Percentiles rank a stretch among this genome's conserved stretches.
phyloP scores from a whole-genome alignment of 2,797 vertebrate genomes.

The Rhinatrema bivittatum region DNA sequence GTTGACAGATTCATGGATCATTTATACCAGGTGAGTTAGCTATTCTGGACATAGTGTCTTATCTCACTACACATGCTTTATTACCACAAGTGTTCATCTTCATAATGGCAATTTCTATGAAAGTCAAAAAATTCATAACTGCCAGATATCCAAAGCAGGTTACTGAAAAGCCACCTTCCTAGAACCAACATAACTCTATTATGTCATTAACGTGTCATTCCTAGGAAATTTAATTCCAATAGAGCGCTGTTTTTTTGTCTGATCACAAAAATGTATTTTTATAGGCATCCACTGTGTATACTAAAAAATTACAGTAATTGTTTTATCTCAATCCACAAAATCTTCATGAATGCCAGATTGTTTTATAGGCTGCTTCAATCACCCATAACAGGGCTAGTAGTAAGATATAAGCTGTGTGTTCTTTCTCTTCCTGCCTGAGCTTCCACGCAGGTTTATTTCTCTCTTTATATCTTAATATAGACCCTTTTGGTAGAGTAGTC shows the following conservation, averaged over 20 bases:
- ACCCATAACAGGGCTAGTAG: not conserved
- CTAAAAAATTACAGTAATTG: conserved; percentile 28
- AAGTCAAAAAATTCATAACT: conserved; percentile 30
- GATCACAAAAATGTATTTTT: conserved; percentile 24
- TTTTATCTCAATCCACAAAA: too few relatives aligned
- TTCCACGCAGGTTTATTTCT: conserved; percentile 5
- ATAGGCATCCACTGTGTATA: conserved; percentile 11
- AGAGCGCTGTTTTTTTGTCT: conserved; percentile 20
- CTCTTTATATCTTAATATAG: too few relatives aligned
- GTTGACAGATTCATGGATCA: conserved; percentile 23
- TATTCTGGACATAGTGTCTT: conserved; percentile 19
- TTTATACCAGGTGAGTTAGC: conserved; percentile 15
- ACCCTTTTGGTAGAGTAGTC: too few relatives aligned
- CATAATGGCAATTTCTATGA: conserved; percentile 32
- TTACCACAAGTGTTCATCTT: conserved; percentile 29
- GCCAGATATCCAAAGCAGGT: conserved; percentile 18
- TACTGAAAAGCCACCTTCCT: conserved; percentile 26
- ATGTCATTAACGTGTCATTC: conserved; percentile 28
- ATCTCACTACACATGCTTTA: conserved; percentile 36
- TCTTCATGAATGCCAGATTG: too few relatives aligned
- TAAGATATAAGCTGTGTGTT: not conserved
- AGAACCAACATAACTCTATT: conserved; percentile 17
- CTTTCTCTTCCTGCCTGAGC: not conserved
- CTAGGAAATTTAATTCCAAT: conserved; percentile 15
- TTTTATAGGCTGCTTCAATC: too few relatives aligned